These are phyloP conservation scores for Apamea epomidion DNA, from an alignment of 2,888 invertebrate species.

Conservation along the genomic window DNA sequence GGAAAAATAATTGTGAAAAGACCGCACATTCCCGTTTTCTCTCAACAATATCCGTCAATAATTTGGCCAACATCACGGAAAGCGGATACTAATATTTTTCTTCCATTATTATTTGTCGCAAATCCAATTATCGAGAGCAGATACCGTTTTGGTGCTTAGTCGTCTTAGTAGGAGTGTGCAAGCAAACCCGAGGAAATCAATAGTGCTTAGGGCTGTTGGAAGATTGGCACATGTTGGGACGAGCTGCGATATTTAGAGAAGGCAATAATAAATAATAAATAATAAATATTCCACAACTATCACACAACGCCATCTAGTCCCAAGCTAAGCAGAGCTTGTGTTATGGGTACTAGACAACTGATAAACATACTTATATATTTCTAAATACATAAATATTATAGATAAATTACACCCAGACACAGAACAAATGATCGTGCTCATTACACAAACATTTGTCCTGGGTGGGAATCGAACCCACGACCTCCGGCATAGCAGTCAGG, in stretches of 20 bases:
- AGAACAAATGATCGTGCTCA: too few species aligned
- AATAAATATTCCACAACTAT: too few species aligned
- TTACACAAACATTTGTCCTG: too few species aligned
- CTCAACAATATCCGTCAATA: not conserved
- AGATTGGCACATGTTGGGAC: slow-evolving; percentile 17
- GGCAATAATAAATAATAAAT: too few species aligned
- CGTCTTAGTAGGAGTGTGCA: slow-evolving; percentile 34
- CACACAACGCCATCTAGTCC: too few species aligned
- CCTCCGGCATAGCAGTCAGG: too few species aligned
- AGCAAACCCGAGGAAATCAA: slow-evolving; percentile 45
- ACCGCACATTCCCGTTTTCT: not conserved
- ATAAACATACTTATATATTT: too few species aligned
- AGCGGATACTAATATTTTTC: slow-evolving; percentile 40
- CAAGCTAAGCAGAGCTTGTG: too few species aligned
- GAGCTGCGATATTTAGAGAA: not conserved
- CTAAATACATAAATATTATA: too few species aligned
- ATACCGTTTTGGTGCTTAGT: slow-evolving; percentile 48
- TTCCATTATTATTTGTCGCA: slow-evolving; percentile 52
- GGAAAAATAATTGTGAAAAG: not conserved
- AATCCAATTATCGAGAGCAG: slow-evolving; percentile 70
- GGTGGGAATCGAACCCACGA: too few species aligned
- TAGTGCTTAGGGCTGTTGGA: slow-evolving; percentile 25
- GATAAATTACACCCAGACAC: too few species aligned
- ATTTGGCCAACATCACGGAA: slow-evolving; percentile 6
- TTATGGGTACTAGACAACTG: too few species aligned